Evolutionary conservation across 2,113 vertebrate species (phyloP).

Genomic region (Otocyon megalotis): DNA sequence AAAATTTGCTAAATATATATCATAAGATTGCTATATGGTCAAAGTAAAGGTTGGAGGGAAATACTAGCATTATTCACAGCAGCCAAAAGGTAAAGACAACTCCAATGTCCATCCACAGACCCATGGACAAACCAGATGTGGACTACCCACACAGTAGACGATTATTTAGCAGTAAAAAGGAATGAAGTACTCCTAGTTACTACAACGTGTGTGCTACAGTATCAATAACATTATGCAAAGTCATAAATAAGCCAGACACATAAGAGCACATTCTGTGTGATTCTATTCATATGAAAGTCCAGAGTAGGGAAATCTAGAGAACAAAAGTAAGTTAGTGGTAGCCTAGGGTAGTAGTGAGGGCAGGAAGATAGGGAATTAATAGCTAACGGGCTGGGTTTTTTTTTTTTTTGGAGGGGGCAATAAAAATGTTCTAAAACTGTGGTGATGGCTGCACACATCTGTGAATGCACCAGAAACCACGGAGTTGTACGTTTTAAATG

Average conservation of each 20-base stretch:
- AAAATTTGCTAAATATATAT: neutral
- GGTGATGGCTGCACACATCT: neutral
- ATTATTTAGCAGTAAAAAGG: neutral
- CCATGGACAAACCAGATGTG: neutral
- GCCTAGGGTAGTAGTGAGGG: neutral
- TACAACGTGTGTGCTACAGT: neutral
- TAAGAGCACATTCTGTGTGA: neutral
- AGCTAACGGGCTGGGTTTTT: neutral
- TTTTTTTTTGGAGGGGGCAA: neutral
- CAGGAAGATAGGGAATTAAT: neutral
- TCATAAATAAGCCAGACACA: neutral
- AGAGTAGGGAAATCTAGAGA: neutral
- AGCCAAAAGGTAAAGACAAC: neutral
- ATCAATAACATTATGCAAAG: neutral
- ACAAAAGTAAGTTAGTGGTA: neutral
- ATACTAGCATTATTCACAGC: neutral
- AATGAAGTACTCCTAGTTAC: neutral
- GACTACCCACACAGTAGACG: neutral
- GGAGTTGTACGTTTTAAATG: neutral
- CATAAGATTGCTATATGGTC: neutral
- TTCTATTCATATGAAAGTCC: neutral
- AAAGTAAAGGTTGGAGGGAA: neutral
- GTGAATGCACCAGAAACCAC: neutral
- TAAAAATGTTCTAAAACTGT: neutral
- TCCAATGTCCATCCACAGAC: neutral